A percentile compares a stretch with the other conserved stretches of the same genome.
Conservation (phyloP, 2,888 invertebrate genomes). For the Drosophila nigritarsus region DNA sequence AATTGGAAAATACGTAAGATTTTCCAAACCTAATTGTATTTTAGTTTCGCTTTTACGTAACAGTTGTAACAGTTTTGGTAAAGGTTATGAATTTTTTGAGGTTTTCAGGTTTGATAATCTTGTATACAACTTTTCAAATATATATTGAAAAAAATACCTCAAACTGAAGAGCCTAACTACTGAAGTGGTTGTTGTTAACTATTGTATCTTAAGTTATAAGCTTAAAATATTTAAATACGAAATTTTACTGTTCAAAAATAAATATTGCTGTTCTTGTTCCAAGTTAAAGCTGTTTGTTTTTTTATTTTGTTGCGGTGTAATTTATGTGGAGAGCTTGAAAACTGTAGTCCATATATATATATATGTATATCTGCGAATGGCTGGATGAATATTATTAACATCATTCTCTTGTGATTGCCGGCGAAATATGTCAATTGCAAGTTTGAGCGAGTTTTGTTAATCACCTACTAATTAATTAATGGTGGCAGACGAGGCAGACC, state of each 20-base stretch:
- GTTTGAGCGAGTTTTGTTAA: constrained; percentile 14
- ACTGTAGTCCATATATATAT: not conserved
- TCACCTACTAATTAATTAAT: constrained; percentile 48
- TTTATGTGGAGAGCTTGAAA: not conserved
- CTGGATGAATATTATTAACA: constrained; percentile 12
- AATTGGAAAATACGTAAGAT: not conserved
- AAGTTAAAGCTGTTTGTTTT: not conserved
- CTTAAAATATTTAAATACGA: not conserved
- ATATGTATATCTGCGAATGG: constrained; percentile 6
- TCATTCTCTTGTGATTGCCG: not conserved
- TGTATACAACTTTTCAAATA: no score
- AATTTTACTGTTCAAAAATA: not conserved
- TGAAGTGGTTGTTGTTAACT: no score
- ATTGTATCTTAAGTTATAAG: not conserved
- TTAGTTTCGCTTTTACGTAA: not conserved
- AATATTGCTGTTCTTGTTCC: not conserved
- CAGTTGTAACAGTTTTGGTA: no score
- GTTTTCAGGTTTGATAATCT: no score
- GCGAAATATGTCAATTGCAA: constrained; percentile 28
- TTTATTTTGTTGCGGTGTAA: constrained; percentile 9
- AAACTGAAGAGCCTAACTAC: not conserved
- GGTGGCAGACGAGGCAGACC: constrained; percentile 7
- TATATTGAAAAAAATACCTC: no score
- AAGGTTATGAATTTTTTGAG: no score
- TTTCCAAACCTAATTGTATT: not conserved